A percentile compares a stretch with the other conserved stretches of the same genome.
Conservation (phyloP, 2,888 invertebrate species). For the Drosophila gaucha region DNA sequence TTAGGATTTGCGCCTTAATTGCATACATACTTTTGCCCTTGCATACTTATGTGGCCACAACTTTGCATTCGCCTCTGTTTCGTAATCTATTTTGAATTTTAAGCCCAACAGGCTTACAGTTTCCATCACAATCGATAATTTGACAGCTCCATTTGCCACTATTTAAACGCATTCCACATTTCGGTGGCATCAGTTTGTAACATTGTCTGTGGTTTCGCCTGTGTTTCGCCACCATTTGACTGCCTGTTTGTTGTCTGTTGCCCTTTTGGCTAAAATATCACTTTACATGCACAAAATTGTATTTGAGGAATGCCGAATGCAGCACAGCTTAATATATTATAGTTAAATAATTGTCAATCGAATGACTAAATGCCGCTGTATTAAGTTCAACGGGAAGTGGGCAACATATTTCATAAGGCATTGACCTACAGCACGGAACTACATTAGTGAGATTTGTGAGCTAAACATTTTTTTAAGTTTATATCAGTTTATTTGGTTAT, state of each 20-base stretch:
- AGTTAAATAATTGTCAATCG: slow-evolving; percentile 7
- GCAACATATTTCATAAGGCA: background rate
- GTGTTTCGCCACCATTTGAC: slow-evolving; percentile 1
- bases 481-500: too few relatives aligned
- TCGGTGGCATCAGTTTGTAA: background rate
- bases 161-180: slow-evolving; percentile 26
- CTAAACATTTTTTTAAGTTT: too few relatives aligned
- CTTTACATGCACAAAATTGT: slow-evolving; percentile 4
- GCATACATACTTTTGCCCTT: slow-evolving; percentile 48
- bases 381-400: background rate
- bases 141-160: slow-evolving; percentile 45
- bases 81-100: slow-evolving; percentile 50
- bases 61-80: slow-evolving; percentile 20
- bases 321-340: slow-evolving; percentile 1
- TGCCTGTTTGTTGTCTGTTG: background rate
- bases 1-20: slow-evolving; percentile 50
- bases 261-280: slow-evolving; percentile 9
- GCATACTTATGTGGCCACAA: slow-evolving; percentile 53
- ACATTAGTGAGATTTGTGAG: too few relatives aligned
- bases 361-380: background rate
- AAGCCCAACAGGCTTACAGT: slow-evolving; percentile 39
- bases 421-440: too few relatives aligned
- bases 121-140: slow-evolving; percentile 53
- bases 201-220: slow-evolving; percentile 8
- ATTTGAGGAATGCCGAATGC: background rate